Base-by-base conservation (phyloP, 2,888 invertebrate species). In the Chrysodeixis includens region DNA sequence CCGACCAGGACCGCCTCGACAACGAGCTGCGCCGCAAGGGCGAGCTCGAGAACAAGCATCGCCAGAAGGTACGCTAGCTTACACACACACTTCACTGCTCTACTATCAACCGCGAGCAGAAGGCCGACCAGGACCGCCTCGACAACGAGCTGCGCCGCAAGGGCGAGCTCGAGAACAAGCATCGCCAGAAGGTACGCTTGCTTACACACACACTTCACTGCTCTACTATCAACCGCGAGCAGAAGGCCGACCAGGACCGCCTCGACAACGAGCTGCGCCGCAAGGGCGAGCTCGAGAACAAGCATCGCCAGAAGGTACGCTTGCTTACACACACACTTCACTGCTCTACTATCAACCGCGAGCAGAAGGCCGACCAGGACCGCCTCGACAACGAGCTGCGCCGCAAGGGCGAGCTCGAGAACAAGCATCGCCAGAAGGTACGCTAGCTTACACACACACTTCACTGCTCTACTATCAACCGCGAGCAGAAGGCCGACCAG, bases 301-400 rank as follows among this genome's bases (percentile, higher is more conserved):
- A 98, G 81, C 97, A 99, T 70, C 97, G 98, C 53, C 99, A 99
- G 89, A 98, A 99, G 93, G 93, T 93, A 80, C 1, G 12, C 22
- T 3, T 12, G 12, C 9, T 10, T 18, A 40, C n/a, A n/a, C 40
- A n/a, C n/a, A n/a, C n/a, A n/a, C n/a, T n/a, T n/a, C n/a, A n/a
- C n/a, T n/a, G n/a, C n/a, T n/a, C n/a, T n/a, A n/a, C n/a, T n/a
- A n/a, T 99, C 16, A 99, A 98, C 94, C 96, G 99, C 30, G 99
- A 99, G 85, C 99, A 99, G 95, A 99, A 99, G 92, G 97, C 99
- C 0, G 99, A 99, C 91, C 99, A 99, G 92, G 99, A 99, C 94
- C 95, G 98, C 14, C 96, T 99, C 40, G 99, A 99, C 90, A 99
- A 99, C 87, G 99, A 99, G 90, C 96, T 97, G 62, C 96, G 99